Evolutionary conservation across 2,797 vertebrate genomes (phyloP), one percentile per base, ranked within the genome.

Genomic region (Spinus pinus): DNA sequence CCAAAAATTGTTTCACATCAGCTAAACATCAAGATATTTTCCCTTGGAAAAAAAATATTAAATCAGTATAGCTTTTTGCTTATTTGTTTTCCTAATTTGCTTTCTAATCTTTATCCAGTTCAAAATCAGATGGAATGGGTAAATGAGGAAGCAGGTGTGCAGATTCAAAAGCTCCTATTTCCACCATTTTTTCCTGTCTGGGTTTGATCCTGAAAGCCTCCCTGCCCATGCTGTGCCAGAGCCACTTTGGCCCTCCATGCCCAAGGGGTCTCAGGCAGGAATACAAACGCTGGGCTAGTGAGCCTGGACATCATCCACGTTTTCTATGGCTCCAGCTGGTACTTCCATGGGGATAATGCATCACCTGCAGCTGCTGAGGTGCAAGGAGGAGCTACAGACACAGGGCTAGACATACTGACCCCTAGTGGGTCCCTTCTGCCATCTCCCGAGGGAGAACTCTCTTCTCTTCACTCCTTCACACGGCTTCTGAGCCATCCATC

Each of bases 261-360:
- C 9, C 0, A 0, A 0, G 2, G 7, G 24, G 12, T 47, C 0
- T 3, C 18, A 31, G 9, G 9, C 14, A 47, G 49, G 5, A 53
- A 24, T 41, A 12, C 3, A 31, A 27, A 50, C 12, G 7, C 31
- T 61, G 37, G 13, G 12, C 15, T 25, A 33, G 28, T 0, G 1
- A 81, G 35, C 14, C 54, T 57, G 35, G 50, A 35, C 11, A n/a
- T 13, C 1, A 2, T 23, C 47, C 14, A 1, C 3, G 7, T 18
- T 47, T 56, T 58, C 10, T 31, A 16, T 56, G 72, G 12, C 31
- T 93, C 28, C 33, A 19, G 35, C 11, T 44, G 81, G 13, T 6
- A 5, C 27, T 53, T 84, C 62, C 2, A 0, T 14, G 19, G 10
- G 35, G 22, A 44, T 58, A 50, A 37, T 1, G 14, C n/a, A 80